Conservation (phyloP, 2,888 invertebrate genomes). For the Drepana falcataria region DNA sequence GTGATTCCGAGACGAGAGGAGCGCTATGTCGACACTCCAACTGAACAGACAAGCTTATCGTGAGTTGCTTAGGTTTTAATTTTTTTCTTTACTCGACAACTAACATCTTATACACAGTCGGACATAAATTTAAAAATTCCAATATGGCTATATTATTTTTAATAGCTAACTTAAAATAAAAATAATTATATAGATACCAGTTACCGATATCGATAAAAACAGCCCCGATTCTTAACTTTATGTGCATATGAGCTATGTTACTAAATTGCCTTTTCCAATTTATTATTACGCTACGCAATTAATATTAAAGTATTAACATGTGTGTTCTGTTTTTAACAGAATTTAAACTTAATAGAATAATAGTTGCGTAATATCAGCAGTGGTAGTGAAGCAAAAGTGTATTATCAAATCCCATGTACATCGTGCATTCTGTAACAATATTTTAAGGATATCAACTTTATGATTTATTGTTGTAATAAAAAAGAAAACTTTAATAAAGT, state of each 20-base stretch:
- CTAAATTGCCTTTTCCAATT: neutral
- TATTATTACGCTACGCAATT: neutral
- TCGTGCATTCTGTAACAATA: too few relatives aligned
- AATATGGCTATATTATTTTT: too few relatives aligned
- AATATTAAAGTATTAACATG: neutral
- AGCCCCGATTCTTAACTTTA: neutral
- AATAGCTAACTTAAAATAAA: too few relatives aligned
- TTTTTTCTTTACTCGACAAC: neutral
- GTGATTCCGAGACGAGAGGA: slow-evolving; percentile 17
- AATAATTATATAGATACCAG: neutral
- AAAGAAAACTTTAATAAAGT: neutral
- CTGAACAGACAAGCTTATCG: slow-evolving; percentile 1
- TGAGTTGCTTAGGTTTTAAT: slow-evolving; percentile 1
- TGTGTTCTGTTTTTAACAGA: neutral
- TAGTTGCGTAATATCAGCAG: too few relatives aligned
- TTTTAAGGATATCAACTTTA: too few relatives aligned
- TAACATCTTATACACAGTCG: too few relatives aligned
- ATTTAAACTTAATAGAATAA: too few relatives aligned
- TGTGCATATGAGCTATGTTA: neutral
- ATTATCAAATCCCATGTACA: too few relatives aligned
- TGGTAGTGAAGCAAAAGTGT: too few relatives aligned
- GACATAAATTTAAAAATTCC: too few relatives aligned
- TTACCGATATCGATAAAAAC: neutral
- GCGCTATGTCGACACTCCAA: slow-evolving; percentile 3
- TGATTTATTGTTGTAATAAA: neutral